A percentile compares a stretch with the other conserved stretches of the same genome.
Evolutionary conservation across 2,113 vertebrate species (phyloP).

Genomic region (Cheirogaleus medius): DNA sequence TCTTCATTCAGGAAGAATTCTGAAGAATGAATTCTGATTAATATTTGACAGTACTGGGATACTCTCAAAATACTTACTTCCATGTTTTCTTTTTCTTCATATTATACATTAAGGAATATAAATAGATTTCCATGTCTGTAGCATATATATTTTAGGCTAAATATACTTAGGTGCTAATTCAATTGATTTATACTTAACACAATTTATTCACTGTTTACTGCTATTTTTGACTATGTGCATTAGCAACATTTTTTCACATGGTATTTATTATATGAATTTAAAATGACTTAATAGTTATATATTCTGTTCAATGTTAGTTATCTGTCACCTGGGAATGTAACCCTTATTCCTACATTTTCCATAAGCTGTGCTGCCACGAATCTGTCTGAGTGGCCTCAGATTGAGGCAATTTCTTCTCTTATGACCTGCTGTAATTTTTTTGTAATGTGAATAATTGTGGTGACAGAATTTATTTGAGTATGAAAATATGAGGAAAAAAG

Average conservation of each 20-base stretch:
- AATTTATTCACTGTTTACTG: background rate
- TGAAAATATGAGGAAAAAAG: constrained; percentile 58
- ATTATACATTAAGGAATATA: background rate
- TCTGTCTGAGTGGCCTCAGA: constrained; percentile 55
- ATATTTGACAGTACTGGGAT: background rate
- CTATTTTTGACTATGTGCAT: background rate
- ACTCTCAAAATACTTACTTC: background rate
- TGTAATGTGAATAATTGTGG: constrained; percentile 69
- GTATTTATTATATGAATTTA: constrained; percentile 23
- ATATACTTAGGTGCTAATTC: background rate
- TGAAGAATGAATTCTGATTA: background rate
- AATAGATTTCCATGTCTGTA: background rate
- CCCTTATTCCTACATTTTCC: background rate
- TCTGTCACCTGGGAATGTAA: background rate
- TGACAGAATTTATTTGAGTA: constrained; percentile 71
- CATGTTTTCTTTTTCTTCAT: background rate
- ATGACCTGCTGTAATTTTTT: constrained; percentile 55
- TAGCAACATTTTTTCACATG: background rate
- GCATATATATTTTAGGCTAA: background rate
- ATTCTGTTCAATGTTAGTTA: background rate
- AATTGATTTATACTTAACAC: background rate
- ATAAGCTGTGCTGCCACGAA: background rate
- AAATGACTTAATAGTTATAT: background rate
- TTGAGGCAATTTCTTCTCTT: constrained; percentile 58
- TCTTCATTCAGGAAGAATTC: background rate